Conservation (phyloP, 2,797 vertebrate species). For the Sebastes oblongus region DNA sequence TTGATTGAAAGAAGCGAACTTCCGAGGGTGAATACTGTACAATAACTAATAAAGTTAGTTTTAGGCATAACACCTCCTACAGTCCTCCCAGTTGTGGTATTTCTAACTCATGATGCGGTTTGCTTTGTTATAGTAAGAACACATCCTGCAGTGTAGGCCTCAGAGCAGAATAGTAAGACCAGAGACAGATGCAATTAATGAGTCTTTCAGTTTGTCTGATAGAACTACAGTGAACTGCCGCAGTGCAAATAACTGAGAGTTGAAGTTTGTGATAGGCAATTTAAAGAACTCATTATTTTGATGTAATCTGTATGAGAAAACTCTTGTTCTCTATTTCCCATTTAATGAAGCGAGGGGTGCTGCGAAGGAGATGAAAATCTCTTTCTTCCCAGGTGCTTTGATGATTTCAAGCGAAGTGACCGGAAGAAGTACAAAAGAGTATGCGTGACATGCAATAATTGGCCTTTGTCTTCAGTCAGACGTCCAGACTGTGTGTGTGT, state of each 20-base stretch:
- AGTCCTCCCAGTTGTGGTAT: background rate
- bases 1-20: background rate
- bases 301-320: slow-evolving; percentile 48
- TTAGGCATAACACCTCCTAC: background rate
- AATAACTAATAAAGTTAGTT: background rate
- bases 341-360: slow-evolving; percentile 44
- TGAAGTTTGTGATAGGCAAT: slow-evolving; percentile 55
- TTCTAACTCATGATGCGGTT: background rate
- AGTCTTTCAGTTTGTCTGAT: slow-evolving; percentile 41
- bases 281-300: slow-evolving; percentile 60
- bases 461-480: slow-evolving; percentile 38
- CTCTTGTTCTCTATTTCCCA: slow-evolving; percentile 48
- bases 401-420: slow-evolving; percentile 53
- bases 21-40: background rate
- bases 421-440: slow-evolving; percentile 30
- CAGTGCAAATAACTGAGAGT: slow-evolving; percentile 36
- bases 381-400: slow-evolving; percentile 49
- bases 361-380: slow-evolving; percentile 28
- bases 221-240: slow-evolving; percentile 35
- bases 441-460: slow-evolving; percentile 24
- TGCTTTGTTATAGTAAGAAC: background rate
- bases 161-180: background rate
- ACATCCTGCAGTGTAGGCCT: background rate
- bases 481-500: slow-evolving; percentile 1
- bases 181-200: slow-evolving; percentile 23